Base-by-base conservation (phyloP, 2,797 vertebrate species). In the Ptychadena robeensis region DNA sequence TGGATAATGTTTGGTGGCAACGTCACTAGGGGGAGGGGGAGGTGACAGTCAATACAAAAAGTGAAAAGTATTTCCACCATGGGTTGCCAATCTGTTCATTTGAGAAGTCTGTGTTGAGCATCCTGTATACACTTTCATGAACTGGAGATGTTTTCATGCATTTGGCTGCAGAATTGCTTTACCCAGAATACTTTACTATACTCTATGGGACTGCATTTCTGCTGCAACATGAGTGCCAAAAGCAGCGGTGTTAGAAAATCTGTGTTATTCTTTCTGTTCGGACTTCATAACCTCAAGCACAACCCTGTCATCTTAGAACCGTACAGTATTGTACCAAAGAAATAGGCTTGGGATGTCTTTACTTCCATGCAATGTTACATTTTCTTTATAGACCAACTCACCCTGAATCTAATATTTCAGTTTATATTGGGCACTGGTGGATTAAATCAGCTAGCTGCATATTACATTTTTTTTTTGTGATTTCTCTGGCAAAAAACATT, bases 321-420 rank as follows among this genome's bases (percentile, higher is more conserved):
- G 14, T 75, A 80, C 30, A 31, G 57, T 65, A 65, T 53, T 69
- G 73, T 69, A 80, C 78, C 83, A 85, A 85, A 85, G 83, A 85
- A 70, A 68, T 65, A 35, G 78, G 64, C 67, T 25, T 84, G 30
- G 66, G 68, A 15, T 53, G 44, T 53, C n/a, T 37, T 11, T 15
- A 30, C 34, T 38, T 25, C 22, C 37, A 59, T 53, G 59, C 73
- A 75, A 64, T 75, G 22, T 63, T 53, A 53, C 44, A 53, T 53
- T 53, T 53, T 22, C 44, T 53, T 53, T 53, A 9, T 22, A 53
- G 44, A 18, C 15, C 44, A 53, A 53, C 44, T 53, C 44, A 53
- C 5, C 44, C 44, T 7, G 22, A 53, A 53, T 53, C 44, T 22
- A 2, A 53, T 53, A 22, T 22, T 53, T 53, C 5, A n/a, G 44